phyloP scores from a whole-genome alignment of 2,797 vertebrate genomes.

The Vultur gryphus region DNA sequence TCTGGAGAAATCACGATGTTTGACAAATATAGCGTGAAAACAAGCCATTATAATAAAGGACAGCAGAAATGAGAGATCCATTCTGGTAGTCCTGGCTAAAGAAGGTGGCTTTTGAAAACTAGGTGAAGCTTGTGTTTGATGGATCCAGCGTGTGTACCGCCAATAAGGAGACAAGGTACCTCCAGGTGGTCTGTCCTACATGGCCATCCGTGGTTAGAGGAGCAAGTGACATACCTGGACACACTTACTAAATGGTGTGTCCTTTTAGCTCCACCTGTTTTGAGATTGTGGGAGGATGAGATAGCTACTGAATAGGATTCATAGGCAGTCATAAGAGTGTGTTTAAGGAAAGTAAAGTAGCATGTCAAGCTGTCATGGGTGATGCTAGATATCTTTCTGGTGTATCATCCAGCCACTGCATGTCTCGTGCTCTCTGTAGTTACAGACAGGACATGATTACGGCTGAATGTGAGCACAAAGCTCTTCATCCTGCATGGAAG shows the following conservation, averaged over 20 bases:
- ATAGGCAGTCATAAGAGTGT: background rate
- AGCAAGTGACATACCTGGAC: background rate
- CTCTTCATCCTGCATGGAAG: background rate
- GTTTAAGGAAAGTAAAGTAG: background rate
- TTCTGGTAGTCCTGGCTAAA: background rate
- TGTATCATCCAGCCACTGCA: background rate
- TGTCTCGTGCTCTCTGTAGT: background rate
- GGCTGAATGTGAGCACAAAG: background rate
- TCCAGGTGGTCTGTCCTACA: background rate
- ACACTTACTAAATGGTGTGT: no score
- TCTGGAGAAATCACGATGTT: background rate
- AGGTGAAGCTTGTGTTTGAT: background rate
- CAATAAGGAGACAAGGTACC: background rate
- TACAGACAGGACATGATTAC: background rate
- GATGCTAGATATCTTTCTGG: background rate
- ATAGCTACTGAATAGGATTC: background rate
- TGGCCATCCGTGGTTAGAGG: background rate
- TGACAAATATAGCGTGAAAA: background rate
- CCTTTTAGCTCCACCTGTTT: background rate
- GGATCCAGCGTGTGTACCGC: no score
- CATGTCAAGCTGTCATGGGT: rapidly evolving
- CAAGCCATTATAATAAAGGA: background rate
- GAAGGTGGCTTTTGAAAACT: background rate
- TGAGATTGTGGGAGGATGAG: background rate
- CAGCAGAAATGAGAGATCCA: background rate